These are phyloP conservation scores for Artibeus lituratus DNA, from an alignment of 2,797 vertebrate genomes.

Conservation along the genomic window DNA sequence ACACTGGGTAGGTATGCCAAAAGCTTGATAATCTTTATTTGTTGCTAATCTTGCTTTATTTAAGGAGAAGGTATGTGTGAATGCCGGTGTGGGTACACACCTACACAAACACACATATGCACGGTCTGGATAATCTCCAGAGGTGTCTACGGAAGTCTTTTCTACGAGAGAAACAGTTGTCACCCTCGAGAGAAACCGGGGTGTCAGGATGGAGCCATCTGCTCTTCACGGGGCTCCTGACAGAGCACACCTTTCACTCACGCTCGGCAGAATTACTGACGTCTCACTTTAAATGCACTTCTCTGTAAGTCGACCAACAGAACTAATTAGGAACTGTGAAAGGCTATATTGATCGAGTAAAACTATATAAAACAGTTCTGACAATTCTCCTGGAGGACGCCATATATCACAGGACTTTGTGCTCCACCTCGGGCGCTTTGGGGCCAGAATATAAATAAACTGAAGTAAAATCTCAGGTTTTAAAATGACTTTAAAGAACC, in stretches of 20 bases:
- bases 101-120: neutral
- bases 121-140: neutral
- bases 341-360: constrained; percentile 80
- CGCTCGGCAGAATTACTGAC: constrained; percentile 72
- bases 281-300: constrained; percentile 74
- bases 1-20: neutral
- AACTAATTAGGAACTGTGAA: constrained; percentile 83
- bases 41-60: neutral
- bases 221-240: constrained; percentile 72
- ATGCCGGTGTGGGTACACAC: neutral
- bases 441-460: constrained; percentile 79
- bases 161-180: constrained; percentile 70
- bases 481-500: constrained; percentile 81
- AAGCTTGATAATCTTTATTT: constrained; percentile 33
- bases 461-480: constrained; percentile 78
- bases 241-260: constrained; percentile 76
- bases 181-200: constrained; percentile 74
- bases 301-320: constrained; percentile 80
- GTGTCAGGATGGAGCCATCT: constrained; percentile 65
- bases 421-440: constrained; percentile 56
- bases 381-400: constrained; percentile 78
- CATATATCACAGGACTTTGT: constrained; percentile 73
- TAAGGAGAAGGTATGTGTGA: neutral
- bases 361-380: constrained; percentile 77
- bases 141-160: constrained; percentile 39